Conservation (phyloP, 30 jellyfish, hydroid and myxozoan species). For the Haliclystus octoradiatus region DNA sequence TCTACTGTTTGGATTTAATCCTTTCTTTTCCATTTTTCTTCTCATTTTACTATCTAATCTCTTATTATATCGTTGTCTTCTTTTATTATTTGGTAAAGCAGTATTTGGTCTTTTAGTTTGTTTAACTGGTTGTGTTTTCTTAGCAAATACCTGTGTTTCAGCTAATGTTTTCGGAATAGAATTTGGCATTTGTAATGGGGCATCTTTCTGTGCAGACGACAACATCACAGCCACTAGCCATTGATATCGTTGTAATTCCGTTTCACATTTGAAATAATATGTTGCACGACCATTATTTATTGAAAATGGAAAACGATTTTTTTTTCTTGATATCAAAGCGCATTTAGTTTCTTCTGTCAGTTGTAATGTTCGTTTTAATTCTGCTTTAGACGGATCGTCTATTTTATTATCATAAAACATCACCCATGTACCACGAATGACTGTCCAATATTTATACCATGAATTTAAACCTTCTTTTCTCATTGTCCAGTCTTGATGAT, state of each 20-base stretch:
- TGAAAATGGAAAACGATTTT: constrained; percentile 85
- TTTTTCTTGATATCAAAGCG: constrained; percentile 66
- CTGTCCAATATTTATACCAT: constrained; percentile 86
- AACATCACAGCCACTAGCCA: constrained; percentile 75
- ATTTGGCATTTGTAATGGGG: constrained; percentile 56
- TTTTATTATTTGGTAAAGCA: not conserved
- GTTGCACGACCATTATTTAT: constrained; percentile 66
- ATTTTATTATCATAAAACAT: constrained; percentile 52
- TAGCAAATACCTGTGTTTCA: constrained; percentile 47
- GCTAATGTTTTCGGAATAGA: constrained; percentile 41
- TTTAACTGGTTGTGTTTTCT: constrained; percentile 30
- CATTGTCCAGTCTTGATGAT: constrained; percentile 63
- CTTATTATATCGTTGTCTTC: not conserved
- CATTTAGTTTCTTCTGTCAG: constrained; percentile 55
- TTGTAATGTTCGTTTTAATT: constrained; percentile 59
- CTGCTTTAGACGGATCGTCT: constrained; percentile 23
- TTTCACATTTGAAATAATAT: constrained; percentile 73
- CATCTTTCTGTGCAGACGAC: constrained; percentile 45
- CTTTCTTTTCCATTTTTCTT: not conserved
- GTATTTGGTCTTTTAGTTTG: constrained; percentile 1
- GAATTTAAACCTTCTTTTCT: constrained; percentile 77
- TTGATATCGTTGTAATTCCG: constrained; percentile 81
- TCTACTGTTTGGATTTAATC: not conserved
- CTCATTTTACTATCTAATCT: not conserved
- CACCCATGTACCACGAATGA: constrained; percentile 83